Percentiles rank a stretch among this genome's conserved stretches.
These are phyloP conservation scores for Dufourea novaeangliae DNA, from an alignment of 1,140 invertebrate genomes.

Conservation along the genomic window DNA sequence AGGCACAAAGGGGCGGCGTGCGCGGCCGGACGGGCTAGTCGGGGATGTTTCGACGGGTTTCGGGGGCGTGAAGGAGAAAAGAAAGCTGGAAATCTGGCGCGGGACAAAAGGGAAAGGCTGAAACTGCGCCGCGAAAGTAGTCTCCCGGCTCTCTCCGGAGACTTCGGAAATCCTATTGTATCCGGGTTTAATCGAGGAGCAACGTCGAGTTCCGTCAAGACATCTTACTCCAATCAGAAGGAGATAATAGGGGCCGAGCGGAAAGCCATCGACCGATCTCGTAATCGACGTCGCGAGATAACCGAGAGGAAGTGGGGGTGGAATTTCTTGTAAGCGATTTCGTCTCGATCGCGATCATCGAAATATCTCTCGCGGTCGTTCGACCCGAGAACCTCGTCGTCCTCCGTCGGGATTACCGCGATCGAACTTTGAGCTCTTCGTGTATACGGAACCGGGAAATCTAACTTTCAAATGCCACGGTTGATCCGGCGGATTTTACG, in stretches of 20 bases:
- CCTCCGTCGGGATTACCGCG: not conserved
- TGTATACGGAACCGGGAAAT: not conserved
- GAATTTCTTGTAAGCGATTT: slow-evolving; percentile 12
- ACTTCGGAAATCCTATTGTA: slow-evolving; percentile 50
- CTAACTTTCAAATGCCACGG: not conserved
- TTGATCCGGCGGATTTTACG: not conserved
- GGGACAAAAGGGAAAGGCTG: slow-evolving; percentile 13
- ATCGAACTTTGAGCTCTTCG: not conserved
- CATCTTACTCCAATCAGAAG: slow-evolving; percentile 14
- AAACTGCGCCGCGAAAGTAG: slow-evolving; percentile 14
- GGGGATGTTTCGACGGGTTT: too few relatives aligned
- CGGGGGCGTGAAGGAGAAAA: not conserved
- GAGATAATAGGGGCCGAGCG: slow-evolving; percentile 6
- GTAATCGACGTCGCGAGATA: slow-evolving; percentile 29
- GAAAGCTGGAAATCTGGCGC: not conserved
- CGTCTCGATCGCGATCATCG: not conserved
- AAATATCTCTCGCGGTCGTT: not conserved
- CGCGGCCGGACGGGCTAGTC: too few relatives aligned
- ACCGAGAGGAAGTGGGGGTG: not conserved
- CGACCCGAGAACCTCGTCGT: not conserved
- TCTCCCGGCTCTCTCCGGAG: slow-evolving; percentile 1
- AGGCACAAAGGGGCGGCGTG: not conserved
- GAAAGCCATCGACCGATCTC: slow-evolving; percentile 15
- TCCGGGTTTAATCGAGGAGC: slow-evolving; percentile 50
- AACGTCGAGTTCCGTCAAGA: slow-evolving; percentile 1